These are phyloP conservation scores for Pseudois nayaur DNA, from an alignment of 2,113 vertebrate species.

Conservation along the genomic window DNA sequence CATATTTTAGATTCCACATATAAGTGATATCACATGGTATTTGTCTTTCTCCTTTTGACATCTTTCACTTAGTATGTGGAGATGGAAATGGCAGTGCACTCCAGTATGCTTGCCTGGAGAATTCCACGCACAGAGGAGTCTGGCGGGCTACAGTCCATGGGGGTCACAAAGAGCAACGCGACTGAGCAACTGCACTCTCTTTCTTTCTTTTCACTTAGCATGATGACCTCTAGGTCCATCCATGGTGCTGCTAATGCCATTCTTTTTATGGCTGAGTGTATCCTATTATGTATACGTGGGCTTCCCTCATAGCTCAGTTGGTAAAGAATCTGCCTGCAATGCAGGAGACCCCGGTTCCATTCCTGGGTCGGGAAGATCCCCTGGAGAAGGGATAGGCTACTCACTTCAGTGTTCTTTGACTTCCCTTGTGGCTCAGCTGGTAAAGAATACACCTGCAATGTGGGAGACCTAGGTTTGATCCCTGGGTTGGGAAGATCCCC, in stretches of 20 bases:
- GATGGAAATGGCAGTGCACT: not conserved
- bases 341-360: too few species aligned
- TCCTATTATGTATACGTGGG: not conserved
- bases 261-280: not conserved
- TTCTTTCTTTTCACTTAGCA: not conserved
- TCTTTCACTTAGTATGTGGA: not conserved
- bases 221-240: not conserved
- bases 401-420: too few species aligned
- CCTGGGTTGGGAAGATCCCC: too few species aligned
- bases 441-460: too few species aligned
- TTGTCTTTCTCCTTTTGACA: not conserved
- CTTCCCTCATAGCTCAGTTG: too few species aligned
- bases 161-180: not conserved
- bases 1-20: not conserved
- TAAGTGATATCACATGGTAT: not conserved
- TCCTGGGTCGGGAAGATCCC: too few species aligned
- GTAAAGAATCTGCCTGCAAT: too few species aligned
- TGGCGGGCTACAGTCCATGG: not conserved
- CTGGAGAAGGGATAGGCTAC: too few species aligned
- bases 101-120: not conserved
- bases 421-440: too few species aligned
- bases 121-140: not conserved
- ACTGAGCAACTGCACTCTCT: not conserved
- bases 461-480: too few species aligned
- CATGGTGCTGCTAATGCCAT: not conserved